phyloP scores from a whole-genome alignment of 2,888 invertebrate species.

The Silvanus unidentatus region DNA sequence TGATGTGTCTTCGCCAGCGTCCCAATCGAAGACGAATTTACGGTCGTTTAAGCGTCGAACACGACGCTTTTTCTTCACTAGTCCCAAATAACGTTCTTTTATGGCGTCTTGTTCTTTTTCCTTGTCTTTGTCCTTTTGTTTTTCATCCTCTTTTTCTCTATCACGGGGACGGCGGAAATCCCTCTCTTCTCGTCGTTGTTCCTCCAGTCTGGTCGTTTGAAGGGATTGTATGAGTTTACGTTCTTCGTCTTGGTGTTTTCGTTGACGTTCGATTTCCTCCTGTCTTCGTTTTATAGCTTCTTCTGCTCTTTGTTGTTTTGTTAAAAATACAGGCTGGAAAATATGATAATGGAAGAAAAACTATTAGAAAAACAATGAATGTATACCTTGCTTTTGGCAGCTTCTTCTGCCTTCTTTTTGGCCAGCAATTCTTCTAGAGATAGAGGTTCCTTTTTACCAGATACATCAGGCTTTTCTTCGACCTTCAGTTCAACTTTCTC shows the following conservation, averaged over 20 bases:
- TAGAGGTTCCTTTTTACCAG: conserved; percentile 71
- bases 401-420: conserved; percentile 94
- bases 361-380: background rate
- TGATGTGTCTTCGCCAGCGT: conserved; percentile 97
- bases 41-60: conserved; percentile 92
- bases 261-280: conserved; percentile 78
- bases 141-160: conserved; percentile 48
- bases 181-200: conserved; percentile 38
- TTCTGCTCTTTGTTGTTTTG: conserved; percentile 89
- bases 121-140: conserved; percentile 71
- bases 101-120: conserved; percentile 93
- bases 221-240: conserved; percentile 39
- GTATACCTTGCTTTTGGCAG: conserved; percentile 76
- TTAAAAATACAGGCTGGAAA: conserved; percentile 82
- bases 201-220: conserved; percentile 34
- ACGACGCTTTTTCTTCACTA: conserved; percentile 86
- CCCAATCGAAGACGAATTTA: conserved; percentile 99
- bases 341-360: background rate
- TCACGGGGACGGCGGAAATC: conserved; percentile 46
- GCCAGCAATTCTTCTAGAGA: conserved; percentile 93
- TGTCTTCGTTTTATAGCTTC: conserved; percentile 85
- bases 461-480: conserved; percentile 28
- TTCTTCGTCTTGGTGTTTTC: conserved; percentile 66
- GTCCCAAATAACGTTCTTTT: conserved; percentile 89
- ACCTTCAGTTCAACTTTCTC: conserved; percentile 24